A percentile compares a stretch with the other conserved stretches of the same genome.
Evolutionary conservation across 2,113 vertebrate species (phyloP).

Genomic region (Triplophysa tibetana): DNA sequence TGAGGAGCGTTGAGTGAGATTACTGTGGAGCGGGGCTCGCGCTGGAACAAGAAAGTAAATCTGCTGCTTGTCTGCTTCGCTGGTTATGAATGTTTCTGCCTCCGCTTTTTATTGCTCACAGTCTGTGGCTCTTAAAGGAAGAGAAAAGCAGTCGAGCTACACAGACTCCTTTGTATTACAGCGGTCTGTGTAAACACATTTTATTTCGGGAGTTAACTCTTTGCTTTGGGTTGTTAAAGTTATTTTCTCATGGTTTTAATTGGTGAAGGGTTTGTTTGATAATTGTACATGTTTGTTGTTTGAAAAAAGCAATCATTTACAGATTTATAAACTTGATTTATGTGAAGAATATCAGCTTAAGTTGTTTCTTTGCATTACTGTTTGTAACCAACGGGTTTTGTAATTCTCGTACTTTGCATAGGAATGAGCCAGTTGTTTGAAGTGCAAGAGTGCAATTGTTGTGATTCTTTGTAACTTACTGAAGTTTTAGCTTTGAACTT

Average conservation of each 20-base stretch:
- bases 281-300: neutral
- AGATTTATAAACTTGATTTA: conserved; percentile 4
- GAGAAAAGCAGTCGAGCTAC: conserved; percentile 56
- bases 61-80: conserved; percentile 72
- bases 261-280: neutral
- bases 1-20: conserved; percentile 69
- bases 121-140: conserved; percentile 69
- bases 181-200: conserved; percentile 11
- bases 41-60: conserved; percentile 81
- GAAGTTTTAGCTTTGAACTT: conserved; percentile 67
- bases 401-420: conserved; percentile 18
- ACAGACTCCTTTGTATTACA: conserved; percentile 25
- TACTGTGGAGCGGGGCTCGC: conserved; percentile 68
- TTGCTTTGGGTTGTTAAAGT: conserved; percentile 17
- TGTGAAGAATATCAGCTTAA: neutral
- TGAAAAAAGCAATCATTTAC: neutral
- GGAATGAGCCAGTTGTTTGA: conserved; percentile 37
- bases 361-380: neutral
- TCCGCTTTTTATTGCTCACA: conserved; percentile 66
- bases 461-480: conserved; percentile 51
- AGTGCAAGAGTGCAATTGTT: conserved; percentile 35
- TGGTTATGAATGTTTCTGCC: conserved; percentile 75
- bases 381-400: conserved; percentile 1
- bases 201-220: conserved; percentile 18
- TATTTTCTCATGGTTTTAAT: neutral